Evolutionary conservation across 2,888 invertebrate species (phyloP).

Genomic region (Baronia brevicornis): DNA sequence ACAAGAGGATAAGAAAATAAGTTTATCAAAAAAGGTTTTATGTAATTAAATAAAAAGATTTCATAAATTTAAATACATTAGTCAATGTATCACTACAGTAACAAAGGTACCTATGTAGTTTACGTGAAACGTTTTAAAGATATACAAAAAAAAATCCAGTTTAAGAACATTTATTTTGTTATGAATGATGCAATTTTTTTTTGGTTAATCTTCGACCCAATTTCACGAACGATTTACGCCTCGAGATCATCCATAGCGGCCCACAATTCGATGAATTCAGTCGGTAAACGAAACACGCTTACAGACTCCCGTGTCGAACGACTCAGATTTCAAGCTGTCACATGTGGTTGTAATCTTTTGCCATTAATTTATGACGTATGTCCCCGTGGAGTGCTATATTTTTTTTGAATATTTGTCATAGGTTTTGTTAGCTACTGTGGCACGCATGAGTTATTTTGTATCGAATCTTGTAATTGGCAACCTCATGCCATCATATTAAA

Average conservation of each 20-base stretch:
- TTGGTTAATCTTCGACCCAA: slow-evolving; percentile 20
- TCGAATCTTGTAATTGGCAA: no score
- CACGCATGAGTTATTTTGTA: slow-evolving; percentile 18
- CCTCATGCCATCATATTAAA: no score
- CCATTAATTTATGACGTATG: slow-evolving; percentile 39
- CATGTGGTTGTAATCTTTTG: slow-evolving; percentile 37
- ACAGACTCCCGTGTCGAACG: slow-evolving; percentile 37
- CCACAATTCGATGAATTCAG: slow-evolving; percentile 51
- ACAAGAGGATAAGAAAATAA: no score
- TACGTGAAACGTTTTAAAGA: no score
- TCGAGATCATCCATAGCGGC: slow-evolving; percentile 33
- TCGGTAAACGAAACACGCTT: slow-evolving; percentile 29
- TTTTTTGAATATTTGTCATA: slow-evolving; percentile 28
- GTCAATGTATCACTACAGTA: no score
- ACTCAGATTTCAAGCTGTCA: slow-evolving; percentile 47
- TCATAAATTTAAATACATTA: no score
- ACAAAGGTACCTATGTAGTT: no score
- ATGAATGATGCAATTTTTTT: no score
- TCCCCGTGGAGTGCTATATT: slow-evolving; percentile 29
- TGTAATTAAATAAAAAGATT: no score
- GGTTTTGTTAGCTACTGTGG: slow-evolving; percentile 40
- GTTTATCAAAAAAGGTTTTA: no score
- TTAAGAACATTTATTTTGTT: no score
- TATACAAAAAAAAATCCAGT: no score
- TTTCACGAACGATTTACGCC: slow-evolving; percentile 56